Conservation (phyloP, 1,140 invertebrate genomes). For the Euura lappo region DNA sequence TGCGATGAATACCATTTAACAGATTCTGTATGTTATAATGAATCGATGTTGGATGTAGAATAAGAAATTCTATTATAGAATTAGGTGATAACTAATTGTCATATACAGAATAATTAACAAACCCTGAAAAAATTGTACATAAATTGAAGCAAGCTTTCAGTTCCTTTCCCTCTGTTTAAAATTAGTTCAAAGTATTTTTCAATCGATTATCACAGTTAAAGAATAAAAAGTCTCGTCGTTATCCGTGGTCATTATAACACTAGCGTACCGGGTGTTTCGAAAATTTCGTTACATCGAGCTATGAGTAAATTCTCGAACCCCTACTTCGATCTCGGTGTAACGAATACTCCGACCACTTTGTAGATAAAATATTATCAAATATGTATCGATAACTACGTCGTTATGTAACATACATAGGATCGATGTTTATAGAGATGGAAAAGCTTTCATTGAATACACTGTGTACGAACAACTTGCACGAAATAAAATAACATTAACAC, state of each 20-base stretch:
- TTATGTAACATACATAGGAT: constrained; percentile 37
- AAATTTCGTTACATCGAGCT: background rate
- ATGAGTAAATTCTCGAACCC: background rate
- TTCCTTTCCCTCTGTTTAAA: too few relatives aligned
- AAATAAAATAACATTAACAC: constrained; percentile 31
- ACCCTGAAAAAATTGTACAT: too few relatives aligned
- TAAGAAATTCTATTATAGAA: constrained; percentile 36
- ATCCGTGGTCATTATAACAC: background rate
- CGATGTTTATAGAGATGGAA: constrained; percentile 37
- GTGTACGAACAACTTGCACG: constrained; percentile 34
- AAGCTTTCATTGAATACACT: constrained; percentile 30
- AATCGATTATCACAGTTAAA: background rate
- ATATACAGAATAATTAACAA: too few relatives aligned
- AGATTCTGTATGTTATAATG: background rate
- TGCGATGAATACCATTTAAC: background rate
- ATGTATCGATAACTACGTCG: background rate
- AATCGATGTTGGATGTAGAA: constrained; percentile 49
- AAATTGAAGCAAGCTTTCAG: too few relatives aligned
- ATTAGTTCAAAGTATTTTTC: background rate
- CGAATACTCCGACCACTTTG: background rate
- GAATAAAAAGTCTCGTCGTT: background rate
- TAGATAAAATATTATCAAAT: background rate
- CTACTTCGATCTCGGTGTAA: background rate
- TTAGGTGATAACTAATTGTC: too few relatives aligned
- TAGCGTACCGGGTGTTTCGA: background rate